Evolutionary conservation across 2,888 invertebrate species (phyloP).

Genomic region (Adelognathus sp.): DNA sequence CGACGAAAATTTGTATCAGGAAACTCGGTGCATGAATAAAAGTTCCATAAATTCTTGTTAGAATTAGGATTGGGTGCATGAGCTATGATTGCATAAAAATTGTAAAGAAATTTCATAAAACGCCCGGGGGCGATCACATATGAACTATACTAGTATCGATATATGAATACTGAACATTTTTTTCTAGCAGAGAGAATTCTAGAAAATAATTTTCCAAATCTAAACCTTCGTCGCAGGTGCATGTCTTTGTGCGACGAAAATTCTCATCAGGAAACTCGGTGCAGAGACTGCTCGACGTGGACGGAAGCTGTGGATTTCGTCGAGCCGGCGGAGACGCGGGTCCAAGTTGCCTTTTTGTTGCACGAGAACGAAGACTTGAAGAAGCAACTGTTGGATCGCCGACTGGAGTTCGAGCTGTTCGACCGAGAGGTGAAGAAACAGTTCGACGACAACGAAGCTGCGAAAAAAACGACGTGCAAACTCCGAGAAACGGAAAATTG

Average conservation of each 20-base stretch:
- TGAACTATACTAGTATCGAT: too few species aligned
- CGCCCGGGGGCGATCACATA: too few species aligned
- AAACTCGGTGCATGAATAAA: too few species aligned
- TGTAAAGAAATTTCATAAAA: too few species aligned
- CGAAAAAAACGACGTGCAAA: conserved; percentile 27
- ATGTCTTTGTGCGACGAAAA: conserved; percentile 5
- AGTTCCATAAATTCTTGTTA: too few species aligned
- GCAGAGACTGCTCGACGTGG: conserved; percentile 38
- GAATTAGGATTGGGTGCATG: too few species aligned
- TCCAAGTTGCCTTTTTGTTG: conserved; percentile 51
- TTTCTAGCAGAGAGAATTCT: too few species aligned
- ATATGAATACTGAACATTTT: too few species aligned
- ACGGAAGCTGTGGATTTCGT: conserved; percentile 16
- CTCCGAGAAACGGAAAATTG: conserved; percentile 46
- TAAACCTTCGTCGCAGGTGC: too few species aligned
- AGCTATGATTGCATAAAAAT: too few species aligned
- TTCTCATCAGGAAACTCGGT: background rate
- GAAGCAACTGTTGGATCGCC: conserved; percentile 66
- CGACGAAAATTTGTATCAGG: too few species aligned
- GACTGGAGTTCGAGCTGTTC: conserved; percentile 70
- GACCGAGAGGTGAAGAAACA: conserved; percentile 68
- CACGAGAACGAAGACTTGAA: conserved; percentile 68
- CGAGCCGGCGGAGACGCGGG: conserved; percentile 46
- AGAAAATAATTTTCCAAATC: too few species aligned
- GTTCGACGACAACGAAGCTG: conserved; percentile 51